Percentiles rank a stretch among this genome's conserved stretches.
Conservation (phyloP, 1,140 invertebrate species). For the Chrysoperla carnea region DNA sequence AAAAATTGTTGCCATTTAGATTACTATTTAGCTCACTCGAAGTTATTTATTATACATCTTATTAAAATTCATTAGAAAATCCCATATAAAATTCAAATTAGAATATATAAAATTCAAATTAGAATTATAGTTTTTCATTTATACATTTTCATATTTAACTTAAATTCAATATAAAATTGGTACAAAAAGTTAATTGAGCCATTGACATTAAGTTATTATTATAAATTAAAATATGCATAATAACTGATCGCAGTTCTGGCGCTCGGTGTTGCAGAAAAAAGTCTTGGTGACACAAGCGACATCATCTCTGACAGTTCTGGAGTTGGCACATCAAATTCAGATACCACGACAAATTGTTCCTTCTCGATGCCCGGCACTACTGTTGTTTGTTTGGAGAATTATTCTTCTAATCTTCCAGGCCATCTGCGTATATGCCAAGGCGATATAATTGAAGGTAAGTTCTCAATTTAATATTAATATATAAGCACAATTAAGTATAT, state of each 20-base stretch:
- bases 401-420: constrained; percentile 47
- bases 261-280: constrained; percentile 54
- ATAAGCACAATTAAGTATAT: not conserved
- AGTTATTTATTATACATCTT: too few relatives aligned
- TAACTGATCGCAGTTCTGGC: constrained; percentile 16
- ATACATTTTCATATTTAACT: too few relatives aligned
- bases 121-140: too few relatives aligned
- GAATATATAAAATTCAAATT: too few relatives aligned
- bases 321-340: constrained; percentile 73
- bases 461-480: not conserved
- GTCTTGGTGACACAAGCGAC: constrained; percentile 69
- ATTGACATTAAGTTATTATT: too few relatives aligned
- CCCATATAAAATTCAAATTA: too few relatives aligned
- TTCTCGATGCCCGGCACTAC: constrained; percentile 61
- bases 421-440: constrained; percentile 70
- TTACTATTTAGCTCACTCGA: too few relatives aligned
- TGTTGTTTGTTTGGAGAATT: constrained; percentile 75
- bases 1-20: too few relatives aligned
- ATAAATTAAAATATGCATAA: too few relatives aligned
- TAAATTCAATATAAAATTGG: too few relatives aligned
- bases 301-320: constrained; percentile 80
- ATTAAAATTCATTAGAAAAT: too few relatives aligned
- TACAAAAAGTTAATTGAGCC: too few relatives aligned
- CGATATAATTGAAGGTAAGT: constrained; percentile 76
- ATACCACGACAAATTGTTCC: constrained; percentile 53